A percentile compares a stretch with the other conserved stretches of the same genome.
Evolutionary conservation across 2,797 vertebrate species (phyloP).

Genomic region (Nasua narica): DNA sequence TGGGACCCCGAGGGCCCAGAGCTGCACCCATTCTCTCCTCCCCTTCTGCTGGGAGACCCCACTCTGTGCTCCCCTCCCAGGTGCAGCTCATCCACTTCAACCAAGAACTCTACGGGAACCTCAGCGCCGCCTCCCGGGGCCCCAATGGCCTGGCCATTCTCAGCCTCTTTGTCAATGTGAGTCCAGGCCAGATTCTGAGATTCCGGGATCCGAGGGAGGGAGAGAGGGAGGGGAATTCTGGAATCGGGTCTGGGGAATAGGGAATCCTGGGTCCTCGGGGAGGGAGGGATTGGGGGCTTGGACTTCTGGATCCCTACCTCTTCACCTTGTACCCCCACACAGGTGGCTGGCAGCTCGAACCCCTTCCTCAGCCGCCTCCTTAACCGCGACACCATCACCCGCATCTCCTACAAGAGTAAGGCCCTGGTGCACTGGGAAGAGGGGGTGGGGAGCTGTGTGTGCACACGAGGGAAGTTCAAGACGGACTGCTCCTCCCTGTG

Average conservation of each 20-base stretch:
- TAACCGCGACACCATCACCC: conserved; percentile 82
- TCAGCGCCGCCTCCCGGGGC: conserved; percentile 79
- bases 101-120: conserved; percentile 81
- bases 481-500: neutral
- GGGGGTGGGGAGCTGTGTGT: neutral
- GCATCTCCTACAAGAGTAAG: conserved; percentile 84
- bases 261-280: neutral
- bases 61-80: conserved; percentile 51
- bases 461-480: neutral
- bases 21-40: neutral
- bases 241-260: neutral
- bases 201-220: no score
- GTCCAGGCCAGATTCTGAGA: neutral
- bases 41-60: conserved; percentile 12
- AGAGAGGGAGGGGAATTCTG: neutral
- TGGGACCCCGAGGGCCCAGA: neutral
- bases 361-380: conserved; percentile 82
- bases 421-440: neutral
- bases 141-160: conserved; percentile 82
- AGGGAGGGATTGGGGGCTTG: neutral
- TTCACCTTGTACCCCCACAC: conserved; percentile 14
- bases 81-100: conserved; percentile 84
- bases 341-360: conserved; percentile 81
- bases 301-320: neutral
- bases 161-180: conserved; percentile 82